phyloP scores from a whole-genome alignment of 2,797 vertebrate species.

The Karalla daura region DNA sequence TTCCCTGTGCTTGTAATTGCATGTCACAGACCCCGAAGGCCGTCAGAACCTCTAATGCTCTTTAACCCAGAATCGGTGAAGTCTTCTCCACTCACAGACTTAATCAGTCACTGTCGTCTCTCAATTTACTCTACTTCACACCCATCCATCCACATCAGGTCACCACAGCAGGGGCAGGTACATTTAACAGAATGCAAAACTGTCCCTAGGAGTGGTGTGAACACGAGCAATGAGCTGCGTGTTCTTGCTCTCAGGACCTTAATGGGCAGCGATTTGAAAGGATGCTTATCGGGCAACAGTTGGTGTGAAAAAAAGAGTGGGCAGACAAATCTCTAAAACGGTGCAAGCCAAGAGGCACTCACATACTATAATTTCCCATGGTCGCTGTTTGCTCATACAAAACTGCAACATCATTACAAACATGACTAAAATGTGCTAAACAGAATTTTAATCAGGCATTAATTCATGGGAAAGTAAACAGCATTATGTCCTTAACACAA shows the following conservation, averaged over 20 bases:
- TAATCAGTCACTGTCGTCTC: constrained; percentile 21
- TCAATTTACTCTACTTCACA: constrained; percentile 18
- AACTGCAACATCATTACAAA: neutral
- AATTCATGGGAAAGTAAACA: constrained; percentile 9
- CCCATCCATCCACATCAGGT: constrained; percentile 23
- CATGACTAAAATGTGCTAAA: neutral
- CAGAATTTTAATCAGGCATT: constrained; percentile 4
- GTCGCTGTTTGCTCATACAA: constrained; percentile 22
- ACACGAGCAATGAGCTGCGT: constrained; percentile 6
- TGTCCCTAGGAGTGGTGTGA: constrained; percentile 10
- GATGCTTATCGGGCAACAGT: constrained; percentile 29
- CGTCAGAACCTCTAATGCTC: neutral
- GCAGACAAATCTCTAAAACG: constrained; percentile 20
- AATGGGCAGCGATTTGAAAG: constrained; percentile 32
- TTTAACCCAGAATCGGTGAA: neutral
- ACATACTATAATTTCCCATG: constrained; percentile 15
- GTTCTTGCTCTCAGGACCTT: neutral
- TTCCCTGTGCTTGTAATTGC: constrained; percentile 9
- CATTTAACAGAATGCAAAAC: neutral
- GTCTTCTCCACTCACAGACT: neutral
- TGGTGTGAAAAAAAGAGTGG: constrained; percentile 36
- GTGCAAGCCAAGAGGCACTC: constrained; percentile 7
- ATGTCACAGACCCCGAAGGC: neutral
- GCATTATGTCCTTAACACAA: neutral
- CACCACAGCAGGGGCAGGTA: constrained; percentile 22